Percentiles rank a stretch among this genome's conserved stretches.
Conservation (phyloP, 2,797 vertebrate genomes). For the Peromyscus attwateri region DNA sequence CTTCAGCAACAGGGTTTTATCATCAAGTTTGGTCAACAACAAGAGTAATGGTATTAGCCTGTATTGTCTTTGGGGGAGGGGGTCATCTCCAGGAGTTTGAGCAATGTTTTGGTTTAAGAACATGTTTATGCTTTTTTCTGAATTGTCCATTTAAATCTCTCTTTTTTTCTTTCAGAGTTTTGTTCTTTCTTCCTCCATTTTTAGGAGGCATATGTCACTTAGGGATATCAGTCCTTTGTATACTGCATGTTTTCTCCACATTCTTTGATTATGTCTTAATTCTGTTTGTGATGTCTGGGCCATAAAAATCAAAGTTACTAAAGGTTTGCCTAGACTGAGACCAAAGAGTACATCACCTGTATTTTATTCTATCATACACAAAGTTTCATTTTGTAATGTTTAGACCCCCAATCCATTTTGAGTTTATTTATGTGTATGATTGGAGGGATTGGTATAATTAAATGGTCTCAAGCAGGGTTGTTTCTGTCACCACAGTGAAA, state of each 20-base stretch:
- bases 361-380: slow-evolving; percentile 21
- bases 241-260: neutral
- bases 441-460: slow-evolving; percentile 2
- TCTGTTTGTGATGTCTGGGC: slow-evolving; percentile 11
- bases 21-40: neutral
- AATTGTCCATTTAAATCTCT: neutral
- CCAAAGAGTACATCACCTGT: slow-evolving; percentile 19
- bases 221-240: neutral
- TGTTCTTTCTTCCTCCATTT: neutral
- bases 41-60: neutral
- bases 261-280: neutral
- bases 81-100: neutral
- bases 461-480: neutral
- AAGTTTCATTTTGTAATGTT: slow-evolving; percentile 58
- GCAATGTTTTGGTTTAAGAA: slow-evolving; percentile 12
- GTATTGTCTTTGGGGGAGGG: neutral
- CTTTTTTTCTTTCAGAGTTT: slow-evolving; percentile 37
- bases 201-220: slow-evolving; percentile 24
- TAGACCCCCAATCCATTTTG: slow-evolving; percentile 12
- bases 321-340: neutral
- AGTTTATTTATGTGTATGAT: slow-evolving; percentile 11
- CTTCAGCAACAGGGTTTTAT: neutral
- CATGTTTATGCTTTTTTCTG: neutral
- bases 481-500: neutral
- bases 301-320: neutral